Evolutionary conservation across 2,888 invertebrate genomes (phyloP), one percentile per base, ranked within the genome.

Genomic region (Drosophila helvetica): DNA sequence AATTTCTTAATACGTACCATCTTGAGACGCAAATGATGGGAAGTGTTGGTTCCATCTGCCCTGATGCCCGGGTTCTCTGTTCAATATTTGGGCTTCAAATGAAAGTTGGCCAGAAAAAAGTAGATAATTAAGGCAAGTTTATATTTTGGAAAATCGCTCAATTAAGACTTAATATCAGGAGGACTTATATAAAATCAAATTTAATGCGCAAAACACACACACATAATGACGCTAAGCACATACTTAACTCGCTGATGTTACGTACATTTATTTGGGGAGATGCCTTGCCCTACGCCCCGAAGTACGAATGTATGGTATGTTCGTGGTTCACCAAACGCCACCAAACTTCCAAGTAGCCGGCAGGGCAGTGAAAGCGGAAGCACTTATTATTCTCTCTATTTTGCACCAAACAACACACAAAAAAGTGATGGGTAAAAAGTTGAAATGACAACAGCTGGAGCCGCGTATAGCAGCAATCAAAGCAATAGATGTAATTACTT

Each of bases 351-450:
- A 65, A 61, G 61, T 53, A 63, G 65, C 53, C 63, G 52, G 60
- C 70, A 78, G 84, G 52, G 60, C 70, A 78, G 84, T 76, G 84
- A 85, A 85, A 85, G 84, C 77, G 78, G 78, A 86, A 81, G 74
- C 79, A 74, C 46, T 63, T 68, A 70, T 78, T 74, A 73, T 75
- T 75, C 68, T 59, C 62, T 57, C 60, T 65, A 69, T 72, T 75
- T 73, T 63, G 66, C 70, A 65, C 69, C 78, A 58, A 33, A 53
- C 43, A 57, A 7, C 15, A 50, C 57, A 47, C 18, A 62, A 62
- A 58, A 64, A 68, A 58, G 53, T 63, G 69, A 61, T 65, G 63
- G 71, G 62, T 63, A 56, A 67, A 68, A 73, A 64, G 45, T 27
- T 72, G 45, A 19, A 63, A 64, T 73, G 71, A 71, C 72, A 58